These are phyloP conservation scores for Micrasema longulum DNA, from an alignment of 1,140 invertebrate genomes.

Conservation along the genomic window DNA sequence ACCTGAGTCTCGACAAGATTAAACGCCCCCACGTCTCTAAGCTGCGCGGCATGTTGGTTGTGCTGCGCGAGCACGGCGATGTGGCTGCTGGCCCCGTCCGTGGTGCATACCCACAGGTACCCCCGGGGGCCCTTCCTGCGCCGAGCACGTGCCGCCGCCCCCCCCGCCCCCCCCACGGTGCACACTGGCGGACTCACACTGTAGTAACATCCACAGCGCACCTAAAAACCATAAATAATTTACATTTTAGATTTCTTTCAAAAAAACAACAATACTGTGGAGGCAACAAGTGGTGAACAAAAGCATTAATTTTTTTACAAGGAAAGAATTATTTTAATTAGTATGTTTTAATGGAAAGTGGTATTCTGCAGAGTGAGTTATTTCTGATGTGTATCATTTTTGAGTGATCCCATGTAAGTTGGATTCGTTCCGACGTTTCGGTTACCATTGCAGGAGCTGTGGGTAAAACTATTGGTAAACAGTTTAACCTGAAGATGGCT, in stretches of 20 bases:
- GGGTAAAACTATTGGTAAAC: too few species aligned
- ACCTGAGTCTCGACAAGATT: conserved; percentile 81
- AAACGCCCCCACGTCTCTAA: conserved; percentile 83
- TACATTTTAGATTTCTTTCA: conserved; percentile 4
- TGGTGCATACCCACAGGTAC: conserved; percentile 86
- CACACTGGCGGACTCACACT: conserved; percentile 71
- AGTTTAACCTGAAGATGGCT: too few species aligned
- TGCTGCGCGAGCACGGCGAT: conserved; percentile 84
- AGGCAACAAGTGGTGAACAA: too few species aligned
- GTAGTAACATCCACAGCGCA: conserved; percentile 91
- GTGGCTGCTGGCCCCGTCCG: conserved; percentile 81
- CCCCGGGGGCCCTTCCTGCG: conserved; percentile 74
- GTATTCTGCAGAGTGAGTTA: too few species aligned
- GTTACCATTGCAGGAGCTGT: too few species aligned
- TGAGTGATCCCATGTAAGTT: too few species aligned
- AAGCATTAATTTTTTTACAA: too few species aligned
- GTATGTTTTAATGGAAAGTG: too few species aligned
- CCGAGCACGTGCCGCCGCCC: conserved; percentile 69
- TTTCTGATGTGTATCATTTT: too few species aligned
- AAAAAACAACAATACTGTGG: background rate
- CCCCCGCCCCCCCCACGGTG: conserved; percentile 64
- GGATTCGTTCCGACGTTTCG: too few species aligned
- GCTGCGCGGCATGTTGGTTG: conserved; percentile 77
- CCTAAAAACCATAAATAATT: conserved; percentile 67
- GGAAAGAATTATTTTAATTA: too few species aligned